phyloP scores from a whole-genome alignment of 2,888 invertebrate genomes.

The Torymus texanus region DNA sequence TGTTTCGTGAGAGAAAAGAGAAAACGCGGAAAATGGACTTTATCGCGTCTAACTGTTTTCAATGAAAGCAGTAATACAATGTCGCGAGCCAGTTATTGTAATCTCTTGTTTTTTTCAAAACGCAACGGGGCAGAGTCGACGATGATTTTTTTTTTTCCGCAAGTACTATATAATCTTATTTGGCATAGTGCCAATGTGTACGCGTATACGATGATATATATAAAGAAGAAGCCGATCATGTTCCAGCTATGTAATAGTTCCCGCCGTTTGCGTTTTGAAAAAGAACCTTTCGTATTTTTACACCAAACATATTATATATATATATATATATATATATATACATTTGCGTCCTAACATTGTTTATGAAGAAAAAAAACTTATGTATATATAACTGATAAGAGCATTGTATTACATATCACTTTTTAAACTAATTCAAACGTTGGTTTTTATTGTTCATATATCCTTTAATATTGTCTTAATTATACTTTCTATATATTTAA shows the following conservation, averaged over 20 bases:
- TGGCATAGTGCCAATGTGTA: conserved; percentile 41
- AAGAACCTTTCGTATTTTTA: conserved; percentile 65
- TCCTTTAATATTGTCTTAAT: no score
- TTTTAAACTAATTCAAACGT: conserved; percentile 59
- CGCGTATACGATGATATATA: neutral
- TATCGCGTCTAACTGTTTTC: conserved; percentile 13
- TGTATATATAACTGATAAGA: conserved; percentile 25
- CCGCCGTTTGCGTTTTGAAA: conserved; percentile 60
- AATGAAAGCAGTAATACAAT: conserved; percentile 23
- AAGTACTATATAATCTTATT: conserved; percentile 10
- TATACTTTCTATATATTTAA: no score
- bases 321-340: conserved; percentile 58
- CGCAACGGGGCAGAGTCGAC: neutral
- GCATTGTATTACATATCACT: conserved; percentile 64
- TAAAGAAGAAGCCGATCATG: neutral
- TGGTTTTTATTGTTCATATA: neutral
- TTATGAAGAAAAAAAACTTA: conserved; percentile 17
- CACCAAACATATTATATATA: conserved; percentile 57
- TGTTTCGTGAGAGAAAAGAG: no score
- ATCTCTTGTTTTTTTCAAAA: conserved; percentile 14
- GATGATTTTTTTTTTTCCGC: neutral
- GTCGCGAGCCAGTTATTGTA: no score
- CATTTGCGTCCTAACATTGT: conserved; percentile 48
- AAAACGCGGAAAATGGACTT: neutral
- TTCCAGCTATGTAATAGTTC: no score